These are phyloP conservation scores for Drosophila oshimai DNA, from an alignment of 1,140 invertebrate genomes.

Conservation along the genomic window DNA sequence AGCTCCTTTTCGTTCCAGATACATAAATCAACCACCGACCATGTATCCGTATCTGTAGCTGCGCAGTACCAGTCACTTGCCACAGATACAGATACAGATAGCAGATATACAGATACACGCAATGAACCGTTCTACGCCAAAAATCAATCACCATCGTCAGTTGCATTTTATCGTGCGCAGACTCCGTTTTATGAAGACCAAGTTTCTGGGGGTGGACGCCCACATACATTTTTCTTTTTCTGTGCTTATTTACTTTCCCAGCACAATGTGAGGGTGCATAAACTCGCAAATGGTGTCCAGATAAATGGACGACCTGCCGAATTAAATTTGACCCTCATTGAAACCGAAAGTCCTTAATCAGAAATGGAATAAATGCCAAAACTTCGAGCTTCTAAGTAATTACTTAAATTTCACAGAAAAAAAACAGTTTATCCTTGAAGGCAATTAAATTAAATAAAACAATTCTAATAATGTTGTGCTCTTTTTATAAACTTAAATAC, in stretches of 20 bases:
- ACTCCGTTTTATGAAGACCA: slow-evolving; percentile 38
- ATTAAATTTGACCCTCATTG: slow-evolving; percentile 22
- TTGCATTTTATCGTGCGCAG: slow-evolving; percentile 58
- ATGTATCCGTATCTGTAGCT: slow-evolving; percentile 19
- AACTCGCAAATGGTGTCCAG: slow-evolving; percentile 4
- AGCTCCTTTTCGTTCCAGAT: slow-evolving; percentile 57
- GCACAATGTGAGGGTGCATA: background rate
- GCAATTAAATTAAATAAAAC: too few relatives aligned
- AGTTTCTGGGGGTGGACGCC: background rate
- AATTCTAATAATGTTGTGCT: too few relatives aligned
- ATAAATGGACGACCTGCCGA: slow-evolving; percentile 9
- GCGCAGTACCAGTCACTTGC: slow-evolving; percentile 49
- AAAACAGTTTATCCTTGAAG: too few relatives aligned
- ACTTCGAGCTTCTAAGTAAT: background rate
- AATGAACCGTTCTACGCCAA: background rate
- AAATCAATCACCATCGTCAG: slow-evolving; percentile 65
- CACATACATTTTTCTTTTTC: background rate
- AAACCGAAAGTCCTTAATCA: slow-evolving; percentile 24
- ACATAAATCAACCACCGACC: slow-evolving; percentile 66
- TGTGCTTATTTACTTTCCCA: slow-evolving; percentile 22
- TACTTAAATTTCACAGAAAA: too few relatives aligned
- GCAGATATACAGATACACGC: background rate
- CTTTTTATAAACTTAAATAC: too few relatives aligned
- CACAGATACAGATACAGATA: background rate
- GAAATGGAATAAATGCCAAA: background rate